phyloP scores from a whole-genome alignment of 2,113 vertebrate species.

The Chitala chitala region DNA sequence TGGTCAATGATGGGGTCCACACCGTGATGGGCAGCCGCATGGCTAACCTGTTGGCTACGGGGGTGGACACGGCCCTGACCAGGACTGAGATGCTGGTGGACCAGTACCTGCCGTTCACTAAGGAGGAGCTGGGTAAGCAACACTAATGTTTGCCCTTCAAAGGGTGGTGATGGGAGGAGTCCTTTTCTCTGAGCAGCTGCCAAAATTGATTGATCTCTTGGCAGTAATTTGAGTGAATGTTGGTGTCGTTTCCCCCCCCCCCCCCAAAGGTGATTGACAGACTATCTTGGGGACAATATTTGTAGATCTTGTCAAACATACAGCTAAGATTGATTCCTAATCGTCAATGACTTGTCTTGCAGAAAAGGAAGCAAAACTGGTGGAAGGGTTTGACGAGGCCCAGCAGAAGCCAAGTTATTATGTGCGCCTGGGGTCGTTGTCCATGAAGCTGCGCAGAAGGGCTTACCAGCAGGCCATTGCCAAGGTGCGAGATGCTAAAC shows the following conservation, averaged over 20 bases:
- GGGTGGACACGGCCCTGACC: conserved; percentile 74
- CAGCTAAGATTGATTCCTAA: too few species aligned
- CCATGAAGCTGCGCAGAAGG: conserved; percentile 72
- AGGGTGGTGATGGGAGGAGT: not conserved
- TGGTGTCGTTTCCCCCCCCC: too few species aligned
- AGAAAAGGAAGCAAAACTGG: conserved; percentile 71
- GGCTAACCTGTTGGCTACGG: conserved; percentile 66
- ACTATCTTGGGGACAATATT: not conserved
- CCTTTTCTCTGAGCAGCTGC: not conserved
- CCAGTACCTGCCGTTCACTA: conserved; percentile 77
- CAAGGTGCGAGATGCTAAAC: conserved; percentile 68
- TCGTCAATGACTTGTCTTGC: conserved; percentile 16
- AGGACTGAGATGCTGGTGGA: conserved; percentile 82
- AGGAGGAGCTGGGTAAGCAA: conserved; percentile 75
- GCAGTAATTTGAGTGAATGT: not conserved
- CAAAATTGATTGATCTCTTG: not conserved
- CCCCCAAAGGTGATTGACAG: too few species aligned
- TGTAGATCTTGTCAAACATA: too few species aligned
- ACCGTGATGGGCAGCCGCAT: conserved; percentile 76
- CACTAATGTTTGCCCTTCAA: not conserved
- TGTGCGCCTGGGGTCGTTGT: conserved; percentile 76
- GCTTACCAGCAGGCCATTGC: conserved; percentile 74
- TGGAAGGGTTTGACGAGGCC: conserved; percentile 65
- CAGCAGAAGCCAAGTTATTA: conserved; percentile 72
- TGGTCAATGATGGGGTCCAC: conserved; percentile 73